Evolutionary conservation across 2,797 vertebrate genomes (phyloP), one percentile per base, ranked within the genome.

Genomic region (Melanotaenia maccullochi): DNA sequence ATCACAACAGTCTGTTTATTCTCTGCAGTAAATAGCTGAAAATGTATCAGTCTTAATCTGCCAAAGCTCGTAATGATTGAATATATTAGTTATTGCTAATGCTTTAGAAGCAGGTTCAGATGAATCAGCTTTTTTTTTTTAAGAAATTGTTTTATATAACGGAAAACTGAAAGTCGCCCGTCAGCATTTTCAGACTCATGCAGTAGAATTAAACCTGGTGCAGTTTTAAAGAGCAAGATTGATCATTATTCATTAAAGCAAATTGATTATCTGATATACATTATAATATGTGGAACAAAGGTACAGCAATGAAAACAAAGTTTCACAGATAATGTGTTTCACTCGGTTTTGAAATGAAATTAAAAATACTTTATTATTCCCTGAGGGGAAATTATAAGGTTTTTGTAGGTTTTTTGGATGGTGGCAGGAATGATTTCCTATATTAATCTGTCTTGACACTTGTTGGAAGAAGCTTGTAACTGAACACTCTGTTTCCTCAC

Each of bases 121-220:
- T 80, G 64, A 85, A 69, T 86, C 65, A 63, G 68, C 65, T 76
- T 38, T 84, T 67, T 38, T 38, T 44, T 44, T 49, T 22, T 20
- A 56, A 49, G 66, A 72, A 76, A 82, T 82, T 71, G 78, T 78
- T 75, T 78, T 51, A 61, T 84, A 52, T 82, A 85, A 85, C 78
- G 71, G 84, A 85, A 88, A 77, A 54, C 83, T 76, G 40, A 47
- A 76, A 47, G 55, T 68, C 24, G 54, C 47, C 18, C 56, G 51
- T 85, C 76, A 83, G 67, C 68, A 0, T 44, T 82, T 81, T 24
- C n/a, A 36, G 42, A 66, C 4, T 30, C 28, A 16, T 30, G 36
- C 1, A n/a, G 24, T 40, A 44, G 25, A 73, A 59, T 30, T 49
- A 11, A 64, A 66, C n/a, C n/a, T 35, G 25, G 40, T 76, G 57